A percentile compares a stretch with the other conserved stretches of the same genome.
Conservation (phyloP, 2,888 invertebrate species). For the Drosophila ustulata region DNA sequence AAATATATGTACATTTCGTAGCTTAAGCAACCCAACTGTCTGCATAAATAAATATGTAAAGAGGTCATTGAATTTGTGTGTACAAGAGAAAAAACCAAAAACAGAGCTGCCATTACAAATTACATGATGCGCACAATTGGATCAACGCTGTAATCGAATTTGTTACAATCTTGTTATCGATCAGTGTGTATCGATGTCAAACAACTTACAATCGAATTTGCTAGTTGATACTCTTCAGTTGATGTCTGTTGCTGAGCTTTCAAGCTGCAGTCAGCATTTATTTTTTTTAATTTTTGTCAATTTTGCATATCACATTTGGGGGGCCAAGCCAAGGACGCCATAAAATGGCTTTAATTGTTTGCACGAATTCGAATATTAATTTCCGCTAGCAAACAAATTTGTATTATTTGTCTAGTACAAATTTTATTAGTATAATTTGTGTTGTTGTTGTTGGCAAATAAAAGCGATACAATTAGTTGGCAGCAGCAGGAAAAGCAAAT, state of each 20-base stretch:
- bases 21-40: conserved; percentile 15
- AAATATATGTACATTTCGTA: neutral
- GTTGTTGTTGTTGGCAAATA: conserved; percentile 1
- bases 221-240: too few relatives aligned
- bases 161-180: neutral
- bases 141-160: neutral
- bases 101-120: neutral
- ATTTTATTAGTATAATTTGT: conserved; percentile 19
- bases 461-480: conserved; percentile 13
- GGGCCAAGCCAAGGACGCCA: conserved; percentile 33
- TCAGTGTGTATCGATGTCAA: conserved; percentile 17
- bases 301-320: conserved; percentile 6
- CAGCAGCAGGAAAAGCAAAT: conserved; percentile 49
- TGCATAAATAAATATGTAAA: conserved; percentile 24
- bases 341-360: conserved; percentile 19
- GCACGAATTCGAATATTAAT: conserved; percentile 24
- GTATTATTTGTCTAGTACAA: conserved; percentile 14
- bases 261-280: conserved; percentile 1
- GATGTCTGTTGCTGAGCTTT: neutral
- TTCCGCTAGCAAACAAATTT: conserved; percentile 45
- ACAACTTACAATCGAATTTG: neutral
- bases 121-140: neutral
- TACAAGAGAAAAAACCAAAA: neutral
- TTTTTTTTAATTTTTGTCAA: neutral
- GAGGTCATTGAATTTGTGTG: conserved; percentile 27